phyloP scores from a whole-genome alignment of 2,888 invertebrate genomes.

The Uloborus plumipes region DNA sequence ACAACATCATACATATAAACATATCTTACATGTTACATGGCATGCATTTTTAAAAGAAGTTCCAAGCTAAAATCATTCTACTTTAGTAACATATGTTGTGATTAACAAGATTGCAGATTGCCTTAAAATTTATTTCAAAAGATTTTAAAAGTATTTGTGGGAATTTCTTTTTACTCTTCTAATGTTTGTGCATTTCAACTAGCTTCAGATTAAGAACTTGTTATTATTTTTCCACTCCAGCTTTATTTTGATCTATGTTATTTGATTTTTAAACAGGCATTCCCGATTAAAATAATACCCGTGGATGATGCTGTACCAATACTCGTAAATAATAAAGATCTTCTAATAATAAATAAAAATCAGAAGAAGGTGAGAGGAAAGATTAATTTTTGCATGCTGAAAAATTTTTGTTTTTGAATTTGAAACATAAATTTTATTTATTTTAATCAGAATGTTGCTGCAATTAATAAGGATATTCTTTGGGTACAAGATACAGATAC shows the following conservation, averaged over 20 bases:
- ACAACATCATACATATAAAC: no score
- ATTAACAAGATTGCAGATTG: no score
- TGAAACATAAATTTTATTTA: neutral
- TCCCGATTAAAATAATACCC: conserved; percentile 69
- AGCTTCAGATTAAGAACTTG: neutral
- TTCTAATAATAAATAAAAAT: conserved; percentile 69
- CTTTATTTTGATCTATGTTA: neutral
- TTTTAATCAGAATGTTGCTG: no score
- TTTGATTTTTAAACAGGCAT: conserved; percentile 67
- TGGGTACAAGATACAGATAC: conserved; percentile 61
- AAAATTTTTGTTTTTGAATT: neutral
- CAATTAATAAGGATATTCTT: conserved; percentile 17
- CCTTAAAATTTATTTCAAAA: no score
- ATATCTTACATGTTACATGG: no score
- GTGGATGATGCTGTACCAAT: conserved; percentile 70
- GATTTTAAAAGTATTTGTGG: no score
- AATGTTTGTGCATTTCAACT: no score
- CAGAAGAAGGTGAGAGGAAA: conserved; percentile 65
- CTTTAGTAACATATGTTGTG: no score
- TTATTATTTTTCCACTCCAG: neutral
- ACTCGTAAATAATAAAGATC: conserved; percentile 69
- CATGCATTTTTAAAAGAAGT: no score
- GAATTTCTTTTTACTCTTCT: no score
- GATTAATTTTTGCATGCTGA: no score
- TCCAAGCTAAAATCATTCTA: no score